phyloP scores from a whole-genome alignment of 2,888 invertebrate species.

The Phortica magna region DNA sequence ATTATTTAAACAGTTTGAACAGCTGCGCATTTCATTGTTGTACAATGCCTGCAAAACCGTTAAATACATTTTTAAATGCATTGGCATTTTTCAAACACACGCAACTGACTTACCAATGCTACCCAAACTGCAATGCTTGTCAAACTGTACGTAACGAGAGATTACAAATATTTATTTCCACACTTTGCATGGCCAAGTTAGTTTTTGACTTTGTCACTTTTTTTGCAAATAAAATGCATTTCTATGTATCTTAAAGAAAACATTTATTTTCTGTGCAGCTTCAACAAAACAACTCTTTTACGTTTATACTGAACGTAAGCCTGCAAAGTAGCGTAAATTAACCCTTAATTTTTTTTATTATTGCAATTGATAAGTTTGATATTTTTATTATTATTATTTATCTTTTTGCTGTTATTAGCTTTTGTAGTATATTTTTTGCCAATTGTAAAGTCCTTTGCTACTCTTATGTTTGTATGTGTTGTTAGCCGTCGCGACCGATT shows the following conservation, averaged over 20 bases:
- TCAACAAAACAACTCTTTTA: not conserved
- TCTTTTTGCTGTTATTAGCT: not conserved
- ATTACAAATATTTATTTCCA: not conserved
- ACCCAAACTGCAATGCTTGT: too few species aligned
- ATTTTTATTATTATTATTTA: not conserved
- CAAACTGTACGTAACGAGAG: not conserved
- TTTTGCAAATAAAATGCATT: constrained; percentile 9
- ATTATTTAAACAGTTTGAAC: constrained; percentile 34
- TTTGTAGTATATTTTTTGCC: not conserved
- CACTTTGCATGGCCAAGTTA: constrained; percentile 33
- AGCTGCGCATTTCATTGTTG: not conserved
- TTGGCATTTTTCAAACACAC: not conserved
- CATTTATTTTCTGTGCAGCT: constrained; percentile 5
- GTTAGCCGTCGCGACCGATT: not conserved
- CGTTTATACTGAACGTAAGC: constrained; percentile 4
- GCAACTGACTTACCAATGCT: not conserved
- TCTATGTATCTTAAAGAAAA: not conserved
- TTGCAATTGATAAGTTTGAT: not conserved
- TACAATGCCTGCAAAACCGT: constrained; percentile 24
- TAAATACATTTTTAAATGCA: not conserved
- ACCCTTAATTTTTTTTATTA: not conserved
- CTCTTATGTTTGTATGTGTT: too few species aligned
- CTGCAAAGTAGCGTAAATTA: not conserved
- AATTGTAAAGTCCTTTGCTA: too few species aligned
- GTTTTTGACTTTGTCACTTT: not conserved